A percentile compares a stretch with the other conserved stretches of the same genome.
These are phyloP conservation scores for Coreius guichenoti DNA, from an alignment of 2,797 vertebrate species.

Conservation along the genomic window DNA sequence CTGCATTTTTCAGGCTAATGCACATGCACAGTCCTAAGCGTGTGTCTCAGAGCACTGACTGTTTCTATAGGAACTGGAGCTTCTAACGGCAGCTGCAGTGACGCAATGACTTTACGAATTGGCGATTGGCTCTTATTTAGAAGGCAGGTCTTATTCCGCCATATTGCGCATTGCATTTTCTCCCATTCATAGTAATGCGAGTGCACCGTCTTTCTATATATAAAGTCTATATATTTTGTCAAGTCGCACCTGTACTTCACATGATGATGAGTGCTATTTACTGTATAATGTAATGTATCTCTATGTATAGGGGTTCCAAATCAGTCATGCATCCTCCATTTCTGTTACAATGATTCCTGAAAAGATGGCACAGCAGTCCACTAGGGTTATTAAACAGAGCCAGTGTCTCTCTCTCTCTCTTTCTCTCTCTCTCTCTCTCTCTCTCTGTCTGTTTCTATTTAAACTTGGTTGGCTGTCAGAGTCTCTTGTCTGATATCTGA, in stretches of 20 bases:
- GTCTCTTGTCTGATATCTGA: not conserved
- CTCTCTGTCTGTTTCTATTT: not conserved
- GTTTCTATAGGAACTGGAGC: too few species aligned
- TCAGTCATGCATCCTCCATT: not conserved
- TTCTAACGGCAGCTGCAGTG: too few species aligned
- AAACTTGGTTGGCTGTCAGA: slow-evolving; percentile 3
- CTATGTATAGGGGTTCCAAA: not conserved
- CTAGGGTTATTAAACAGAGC: not conserved
- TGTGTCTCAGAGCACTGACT: too few species aligned
- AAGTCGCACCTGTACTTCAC: not conserved
- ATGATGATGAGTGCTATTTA: not conserved
- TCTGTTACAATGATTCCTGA: not conserved
- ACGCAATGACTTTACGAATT: too few species aligned
- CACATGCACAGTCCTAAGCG: too few species aligned
- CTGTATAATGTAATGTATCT: not conserved
- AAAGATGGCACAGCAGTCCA: not conserved
- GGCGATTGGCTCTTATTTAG: too few species aligned
- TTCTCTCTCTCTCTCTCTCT: not conserved
- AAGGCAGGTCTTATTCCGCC: too few species aligned
- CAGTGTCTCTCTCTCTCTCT: not conserved
- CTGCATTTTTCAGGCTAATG: too few species aligned
- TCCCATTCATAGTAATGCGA: too few species aligned
- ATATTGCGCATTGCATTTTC: too few species aligned
- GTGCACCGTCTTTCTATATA: too few species aligned
- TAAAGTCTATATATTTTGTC: not conserved